Evolutionary conservation across 1,140 invertebrate species (phyloP), one percentile per base, ranked within the genome.

Genomic region (Halictus rubicundus): DNA sequence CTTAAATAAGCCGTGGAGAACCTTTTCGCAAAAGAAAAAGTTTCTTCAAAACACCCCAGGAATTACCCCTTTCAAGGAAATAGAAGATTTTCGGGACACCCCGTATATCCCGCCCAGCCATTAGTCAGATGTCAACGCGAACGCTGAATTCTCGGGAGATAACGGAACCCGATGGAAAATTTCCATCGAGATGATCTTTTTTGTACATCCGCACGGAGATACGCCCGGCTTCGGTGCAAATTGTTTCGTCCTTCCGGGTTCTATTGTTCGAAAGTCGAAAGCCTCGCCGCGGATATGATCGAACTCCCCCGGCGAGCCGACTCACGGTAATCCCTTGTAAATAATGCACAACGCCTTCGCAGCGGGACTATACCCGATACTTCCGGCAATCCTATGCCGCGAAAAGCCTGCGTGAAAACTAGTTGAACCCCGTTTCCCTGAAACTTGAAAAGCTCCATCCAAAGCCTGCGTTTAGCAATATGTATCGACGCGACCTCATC

Each of bases 311-410:
- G 59, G 46, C 54, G 59, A 37, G 49, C 72, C 69, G 74, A 78
- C 68, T 85, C 74, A 64, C 61, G 76, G 73, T 81, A 88, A 88
- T 88, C 87, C 87, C 66, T 61, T 60, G 84, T 88, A 87, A 88
- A 88, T 88, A 88, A 88, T 88, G 87, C 86, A 81, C 64, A 74
- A 71, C 73, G 59, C 37, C 49, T 70, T 52, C 49, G 68, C 69
- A 27, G 46, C 32, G 54, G 39, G 32, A 42, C 32, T 32, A 7
- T 23, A 63, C 68, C 37, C 57, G 72, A 74, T 68, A 60, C 69
- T 70, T 81, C 66, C 64, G 66, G 14, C 66, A 32, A 21, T 42
- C 59, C 49, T 14, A 60, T 25, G 68, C 57, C 75, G 82, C 74
- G 81, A 78, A 83, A 86, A 86, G 69, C 84, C 73, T 25, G 39